Evolutionary conservation across 2,797 vertebrate species (phyloP).

Genomic region (Halcyon chelicuti): DNA sequence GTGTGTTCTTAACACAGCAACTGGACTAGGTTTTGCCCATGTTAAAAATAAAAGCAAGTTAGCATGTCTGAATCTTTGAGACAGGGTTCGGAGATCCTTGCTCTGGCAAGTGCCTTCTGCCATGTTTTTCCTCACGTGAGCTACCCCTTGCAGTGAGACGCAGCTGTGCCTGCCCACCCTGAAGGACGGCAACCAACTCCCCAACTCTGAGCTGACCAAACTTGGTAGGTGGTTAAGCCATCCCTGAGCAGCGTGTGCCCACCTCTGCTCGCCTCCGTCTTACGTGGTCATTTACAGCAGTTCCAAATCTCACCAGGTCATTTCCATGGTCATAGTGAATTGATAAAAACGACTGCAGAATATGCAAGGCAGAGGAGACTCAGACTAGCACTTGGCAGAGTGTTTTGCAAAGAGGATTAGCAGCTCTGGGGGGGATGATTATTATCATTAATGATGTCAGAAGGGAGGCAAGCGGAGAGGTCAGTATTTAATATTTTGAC

Average conservation of each 20-base stretch:
- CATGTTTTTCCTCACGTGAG: accelerated
- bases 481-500: conserved; percentile 24
- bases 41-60: background rate
- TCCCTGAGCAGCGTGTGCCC: background rate
- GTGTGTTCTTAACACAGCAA: background rate
- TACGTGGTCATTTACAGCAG: background rate
- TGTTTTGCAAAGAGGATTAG: conserved; percentile 30
- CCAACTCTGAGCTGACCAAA: accelerated
- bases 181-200: background rate
- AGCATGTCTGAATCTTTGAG: background rate
- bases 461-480: background rate
- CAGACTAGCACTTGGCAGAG: background rate
- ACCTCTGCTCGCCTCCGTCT: background rate
- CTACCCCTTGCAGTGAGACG: background rate
- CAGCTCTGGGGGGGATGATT: conserved; percentile 22
- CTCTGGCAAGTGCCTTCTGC: background rate
- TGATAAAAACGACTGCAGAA: conserved; percentile 1
- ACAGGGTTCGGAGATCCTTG: background rate
- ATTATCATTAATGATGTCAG: conserved; percentile 35
- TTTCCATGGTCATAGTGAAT: background rate
- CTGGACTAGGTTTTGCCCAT: accelerated
- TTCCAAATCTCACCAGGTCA: background rate
- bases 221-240: accelerated
- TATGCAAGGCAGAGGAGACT: background rate
- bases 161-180: background rate